phyloP scores from a whole-genome alignment of 2,888 invertebrate species.

The Toxonevra muliebris region DNA sequence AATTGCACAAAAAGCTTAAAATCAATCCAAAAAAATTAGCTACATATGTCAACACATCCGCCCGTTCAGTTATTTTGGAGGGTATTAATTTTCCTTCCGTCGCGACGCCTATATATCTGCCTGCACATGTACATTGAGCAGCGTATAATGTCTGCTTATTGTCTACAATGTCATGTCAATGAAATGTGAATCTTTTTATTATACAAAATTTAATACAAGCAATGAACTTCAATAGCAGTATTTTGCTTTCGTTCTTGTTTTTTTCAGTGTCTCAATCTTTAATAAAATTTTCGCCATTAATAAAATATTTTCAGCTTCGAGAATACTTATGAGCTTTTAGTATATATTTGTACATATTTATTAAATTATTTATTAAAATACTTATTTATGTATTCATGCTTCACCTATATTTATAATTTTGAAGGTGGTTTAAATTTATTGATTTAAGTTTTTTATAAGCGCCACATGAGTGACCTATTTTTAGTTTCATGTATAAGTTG shows the following conservation, averaged over 20 bases:
- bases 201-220: background rate
- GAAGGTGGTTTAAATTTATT: background rate
- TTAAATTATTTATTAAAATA: no score
- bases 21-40: background rate
- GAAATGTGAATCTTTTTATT: background rate
- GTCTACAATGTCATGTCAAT: background rate
- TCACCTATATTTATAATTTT: no score
- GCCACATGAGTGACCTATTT: no score
- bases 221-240: background rate
- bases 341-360: no score
- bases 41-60: background rate
- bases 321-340: no score
- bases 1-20: background rate
- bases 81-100: slow-evolving; percentile 1
- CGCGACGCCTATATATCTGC: background rate
- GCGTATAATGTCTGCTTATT: background rate
- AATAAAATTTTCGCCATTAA: background rate
- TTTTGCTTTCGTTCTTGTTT: background rate
- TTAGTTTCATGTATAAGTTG: no score
- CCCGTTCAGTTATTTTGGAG: background rate
- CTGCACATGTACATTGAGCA: background rate
- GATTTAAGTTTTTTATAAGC: background rate
- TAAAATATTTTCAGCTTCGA: background rate
- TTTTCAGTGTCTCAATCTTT: background rate
- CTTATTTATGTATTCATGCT: no score